Base-by-base conservation (phyloP, 2,797 vertebrate genomes). In the Chloroceryle inda region DNA sequence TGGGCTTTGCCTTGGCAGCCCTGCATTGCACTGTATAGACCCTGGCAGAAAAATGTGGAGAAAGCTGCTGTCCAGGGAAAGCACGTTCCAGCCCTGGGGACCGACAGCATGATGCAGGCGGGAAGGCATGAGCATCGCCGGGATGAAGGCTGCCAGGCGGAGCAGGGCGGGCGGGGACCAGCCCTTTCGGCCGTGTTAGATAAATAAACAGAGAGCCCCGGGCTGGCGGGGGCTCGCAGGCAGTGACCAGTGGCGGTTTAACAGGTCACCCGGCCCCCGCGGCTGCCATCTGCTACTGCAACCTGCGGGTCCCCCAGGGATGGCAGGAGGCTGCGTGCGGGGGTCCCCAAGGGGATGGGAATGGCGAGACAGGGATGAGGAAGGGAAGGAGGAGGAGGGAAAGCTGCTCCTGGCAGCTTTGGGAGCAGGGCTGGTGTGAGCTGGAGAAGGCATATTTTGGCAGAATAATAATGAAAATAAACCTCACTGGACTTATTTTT, bases 281-380 rank as follows among this genome's bases (percentile, higher is more conserved):
- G 3, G 77, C 82, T 93, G 91, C 96, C 97, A 97, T 96, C 97
- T 97, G 97, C 96, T 90, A 38, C 94, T 67, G 86, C 79, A 89
- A 75, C 86, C 87, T 93, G 86, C 3, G 1, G 45, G 44, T 89
- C 76, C 59, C 56, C 17, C 11, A 22, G 89, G 61, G 55, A 40
- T n/a, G 29, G 40, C 0, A 2, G 37, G 23, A 55, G 33, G 35
- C 16, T 24, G 50, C 1, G 0, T 14, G 11, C 13, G 52, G 13
- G 35, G 33, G 38, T 81, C 77, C 35, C 58, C 0, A 0, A 47
- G 50, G 49, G 88, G 53, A 29, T 40, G 45, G 35, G 52, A 38
- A 19, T 24, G 19, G 22, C 0, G 2, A 40, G 37, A 67, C 23
- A 38, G 31, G 13, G 50, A 38, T 33, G 72, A 85, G 8, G 92